phyloP scores from a whole-genome alignment of 1,140 invertebrate species.

The Berghia stephanieae region DNA sequence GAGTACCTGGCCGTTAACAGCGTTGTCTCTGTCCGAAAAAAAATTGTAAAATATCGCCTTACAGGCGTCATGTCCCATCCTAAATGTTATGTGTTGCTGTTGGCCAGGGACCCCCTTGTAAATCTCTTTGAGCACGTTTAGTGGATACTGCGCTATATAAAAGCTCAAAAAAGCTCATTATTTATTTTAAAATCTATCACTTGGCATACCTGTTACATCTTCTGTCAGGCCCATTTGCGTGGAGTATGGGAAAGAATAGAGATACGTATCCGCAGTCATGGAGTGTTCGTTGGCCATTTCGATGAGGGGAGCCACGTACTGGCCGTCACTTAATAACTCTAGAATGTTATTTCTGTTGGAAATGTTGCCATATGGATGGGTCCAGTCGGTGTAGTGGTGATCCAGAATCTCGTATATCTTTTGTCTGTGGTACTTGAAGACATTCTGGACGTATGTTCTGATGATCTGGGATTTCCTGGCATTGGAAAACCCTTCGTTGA shows the following conservation, averaged over 20 bases:
- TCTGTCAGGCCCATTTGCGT: conserved; percentile 81
- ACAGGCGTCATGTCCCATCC: too few species aligned
- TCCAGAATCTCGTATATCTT: conserved; percentile 97
- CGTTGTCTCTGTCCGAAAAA: too few species aligned
- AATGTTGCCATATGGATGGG: conserved; percentile 67
- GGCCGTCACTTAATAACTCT: conserved; percentile 88
- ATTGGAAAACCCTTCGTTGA: conserved; percentile 91
- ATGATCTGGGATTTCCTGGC: conserved; percentile 89
- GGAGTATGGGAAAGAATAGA: conserved; percentile 75
- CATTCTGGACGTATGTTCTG: conserved; percentile 87
- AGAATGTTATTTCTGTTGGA: conserved; percentile 90
- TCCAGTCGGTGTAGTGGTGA: conserved; percentile 82
- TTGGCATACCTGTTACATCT: conserved; percentile 24
- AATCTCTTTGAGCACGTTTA: too few species aligned
- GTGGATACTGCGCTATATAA: too few species aligned
- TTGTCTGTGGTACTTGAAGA: conserved; percentile 88
- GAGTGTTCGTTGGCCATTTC: conserved; percentile 93
- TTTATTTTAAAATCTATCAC: too few species aligned
- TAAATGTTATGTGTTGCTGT: too few species aligned
- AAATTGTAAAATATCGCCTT: too few species aligned
- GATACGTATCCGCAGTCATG: conserved; percentile 57
- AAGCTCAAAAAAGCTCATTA: too few species aligned
- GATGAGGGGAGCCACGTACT: conserved; percentile 89
- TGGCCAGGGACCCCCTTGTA: too few species aligned
- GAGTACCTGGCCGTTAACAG: too few species aligned